phyloP scores from a whole-genome alignment of 1,140 invertebrate genomes.

The Anoplolepis gracilipes region DNA sequence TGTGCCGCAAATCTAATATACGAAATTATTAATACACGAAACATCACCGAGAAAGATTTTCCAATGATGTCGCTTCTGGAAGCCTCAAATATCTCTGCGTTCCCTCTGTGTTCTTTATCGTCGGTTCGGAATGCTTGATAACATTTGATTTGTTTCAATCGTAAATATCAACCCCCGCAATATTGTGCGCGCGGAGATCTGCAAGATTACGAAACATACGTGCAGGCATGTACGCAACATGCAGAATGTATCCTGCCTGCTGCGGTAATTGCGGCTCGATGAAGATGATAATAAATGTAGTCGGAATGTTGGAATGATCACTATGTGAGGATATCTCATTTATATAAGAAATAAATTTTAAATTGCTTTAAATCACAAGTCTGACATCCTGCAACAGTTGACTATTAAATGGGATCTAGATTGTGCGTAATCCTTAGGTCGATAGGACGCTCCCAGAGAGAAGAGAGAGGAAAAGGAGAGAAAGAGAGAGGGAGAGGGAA shows the following conservation, averaged over 20 bases:
- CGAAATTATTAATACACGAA: conserved; percentile 52
- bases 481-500: conserved; percentile 34
- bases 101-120: conserved; percentile 85
- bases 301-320: not conserved
- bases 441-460: conserved; percentile 12
- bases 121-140: conserved; percentile 85
- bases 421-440: conserved; percentile 39
- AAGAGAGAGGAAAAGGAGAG: conserved; percentile 21
- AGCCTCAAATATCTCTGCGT: conserved; percentile 82
- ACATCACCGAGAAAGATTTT: conserved; percentile 62
- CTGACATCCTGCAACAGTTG: conserved; percentile 37
- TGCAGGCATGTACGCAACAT: conserved; percentile 73
- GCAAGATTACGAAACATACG: conserved; percentile 69
- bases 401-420: conserved; percentile 17
- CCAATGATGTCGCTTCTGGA: conserved; percentile 72
- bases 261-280: conserved; percentile 75
- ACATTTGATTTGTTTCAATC: conserved; percentile 86
- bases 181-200: conserved; percentile 72
- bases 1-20: conserved; percentile 66
- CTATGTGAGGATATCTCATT: not conserved
- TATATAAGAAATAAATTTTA: not conserved
- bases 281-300: conserved; percentile 69
- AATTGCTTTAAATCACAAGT: not conserved
- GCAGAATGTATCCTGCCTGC: conserved; percentile 57
- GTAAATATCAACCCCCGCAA: conserved; percentile 83